Evolutionary conservation across 1,140 invertebrate species (phyloP).

Genomic region (Olivierus martensii): DNA sequence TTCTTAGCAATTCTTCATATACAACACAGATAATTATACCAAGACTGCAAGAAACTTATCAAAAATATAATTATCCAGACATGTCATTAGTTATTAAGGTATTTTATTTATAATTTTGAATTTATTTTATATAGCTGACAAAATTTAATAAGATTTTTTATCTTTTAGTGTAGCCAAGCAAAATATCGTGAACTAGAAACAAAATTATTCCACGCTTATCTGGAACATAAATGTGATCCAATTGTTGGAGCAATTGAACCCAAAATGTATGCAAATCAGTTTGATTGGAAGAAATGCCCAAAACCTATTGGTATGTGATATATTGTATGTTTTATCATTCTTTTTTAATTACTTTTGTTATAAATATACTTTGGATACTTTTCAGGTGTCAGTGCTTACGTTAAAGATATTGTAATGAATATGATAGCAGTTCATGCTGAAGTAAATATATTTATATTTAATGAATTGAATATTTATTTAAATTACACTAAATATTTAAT

Average conservation of each 20-base stretch:
- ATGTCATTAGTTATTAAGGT: conserved; percentile 39
- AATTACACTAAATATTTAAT: too few relatives aligned
- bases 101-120: not conserved
- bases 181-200: conserved; percentile 31
- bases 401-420: conserved; percentile 83
- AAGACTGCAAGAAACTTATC: conserved; percentile 46
- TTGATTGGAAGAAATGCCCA: conserved; percentile 64
- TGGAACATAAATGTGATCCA: conserved; percentile 85
- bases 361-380: not conserved
- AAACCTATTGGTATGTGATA: conserved; percentile 39
- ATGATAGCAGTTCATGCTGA: conserved; percentile 84
- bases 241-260: conserved; percentile 86
- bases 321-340: not conserved
- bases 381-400: conserved; percentile 64
- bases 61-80: conserved; percentile 52
- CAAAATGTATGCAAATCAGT: conserved; percentile 80
- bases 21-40: conserved; percentile 57
- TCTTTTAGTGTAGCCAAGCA: conserved; percentile 18
- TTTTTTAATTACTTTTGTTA: not conserved
- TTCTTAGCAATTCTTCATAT: conserved; percentile 78
- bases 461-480: too few relatives aligned
- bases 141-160: not conserved
- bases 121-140: not conserved
- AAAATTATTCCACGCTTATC: conserved; percentile 44
- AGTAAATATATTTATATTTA: conserved; percentile 39